Evolutionary conservation across 2,797 vertebrate species (phyloP), one percentile per base, ranked within the genome.

Genomic region (Orestias chungarensis): DNA sequence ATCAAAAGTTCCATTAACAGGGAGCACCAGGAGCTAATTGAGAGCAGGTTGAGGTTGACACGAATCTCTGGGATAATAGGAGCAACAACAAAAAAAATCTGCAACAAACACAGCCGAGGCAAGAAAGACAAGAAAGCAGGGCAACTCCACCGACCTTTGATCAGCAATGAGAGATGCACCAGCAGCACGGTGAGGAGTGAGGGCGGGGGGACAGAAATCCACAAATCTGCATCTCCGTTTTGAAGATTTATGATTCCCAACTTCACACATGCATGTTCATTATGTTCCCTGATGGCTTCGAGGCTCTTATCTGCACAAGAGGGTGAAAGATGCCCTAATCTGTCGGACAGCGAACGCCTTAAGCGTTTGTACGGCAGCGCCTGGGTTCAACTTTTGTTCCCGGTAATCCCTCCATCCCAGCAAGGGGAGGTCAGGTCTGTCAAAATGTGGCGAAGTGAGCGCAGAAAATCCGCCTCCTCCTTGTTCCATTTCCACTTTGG

Each of bases 361-460:
- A 93, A 93, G 83, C 92, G 50, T 78, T 90, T 81, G 86, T 91
- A 76, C 83, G 87, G 90, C 66, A 6, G 38, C 31, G 82, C 88
- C 75, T 72, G 78, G 88, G 89, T 87, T 9, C 86, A 91, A 91
- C 94, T 93, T 93, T 92, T 94, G 92, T 94, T 93, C 87, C 76
- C 29, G 78, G 67, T 95, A 95, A 95, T 94, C 93, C 92, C 78
- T 76, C 84, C 87, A 74, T 81, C 89, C 88, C 84, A 14, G 82
- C 70, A 72, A 90, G 88, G 88, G 92, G 91, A 93, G 94, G 93
- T 94, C 92, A 93, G 80, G 89, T 94, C 93, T 94, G 94, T 93
- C 93, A 94, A 88, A 91, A 87, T 61, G 82, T 84, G 86, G 84
- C n/a, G 55, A 82, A 82, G 82, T 82, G 85, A 87, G 84, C 87